Conservation (phyloP, 37 sponge, comb jelly and placozoan genomes). For the Hexactinellida sp. region DNA sequence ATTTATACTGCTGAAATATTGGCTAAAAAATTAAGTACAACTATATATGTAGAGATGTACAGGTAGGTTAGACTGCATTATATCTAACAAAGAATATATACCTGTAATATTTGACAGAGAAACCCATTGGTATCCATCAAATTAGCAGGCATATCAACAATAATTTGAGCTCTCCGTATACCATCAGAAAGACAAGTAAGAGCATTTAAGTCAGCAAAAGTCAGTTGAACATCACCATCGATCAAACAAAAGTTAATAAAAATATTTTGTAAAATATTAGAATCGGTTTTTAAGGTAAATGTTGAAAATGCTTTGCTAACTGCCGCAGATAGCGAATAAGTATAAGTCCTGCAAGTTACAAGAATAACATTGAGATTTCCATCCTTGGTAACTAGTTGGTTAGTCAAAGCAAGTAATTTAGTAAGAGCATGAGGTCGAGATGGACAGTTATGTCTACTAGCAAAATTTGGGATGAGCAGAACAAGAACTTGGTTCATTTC, state of each 20-base stretch:
- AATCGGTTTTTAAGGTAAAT: neutral
- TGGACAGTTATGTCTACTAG: neutral
- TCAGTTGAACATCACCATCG: neutral
- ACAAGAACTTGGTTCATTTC: neutral
- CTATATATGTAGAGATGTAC: too few relatives aligned
- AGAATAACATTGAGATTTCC: neutral
- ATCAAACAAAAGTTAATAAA: neutral
- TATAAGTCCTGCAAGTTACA: neutral
- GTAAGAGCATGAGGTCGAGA: neutral
- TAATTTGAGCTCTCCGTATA: neutral
- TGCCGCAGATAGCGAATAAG: neutral
- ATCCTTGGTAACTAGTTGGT: neutral
- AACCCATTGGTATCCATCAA: neutral
- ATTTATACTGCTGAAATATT: too few relatives aligned
- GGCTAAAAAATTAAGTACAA: too few relatives aligned
- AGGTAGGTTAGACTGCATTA: too few relatives aligned
- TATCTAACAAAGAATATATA: too few relatives aligned
- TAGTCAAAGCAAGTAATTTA: neutral
- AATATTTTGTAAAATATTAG: neutral
- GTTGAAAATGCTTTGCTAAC: neutral
- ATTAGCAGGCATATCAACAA: neutral
- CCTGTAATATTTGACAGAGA: neutral
- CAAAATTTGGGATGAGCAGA: neutral
- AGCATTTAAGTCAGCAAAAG: neutral
- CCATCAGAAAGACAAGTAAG: neutral